Conservation (phyloP, 2,113 vertebrate genomes). For the Gnathonemus longibarbis region DNA sequence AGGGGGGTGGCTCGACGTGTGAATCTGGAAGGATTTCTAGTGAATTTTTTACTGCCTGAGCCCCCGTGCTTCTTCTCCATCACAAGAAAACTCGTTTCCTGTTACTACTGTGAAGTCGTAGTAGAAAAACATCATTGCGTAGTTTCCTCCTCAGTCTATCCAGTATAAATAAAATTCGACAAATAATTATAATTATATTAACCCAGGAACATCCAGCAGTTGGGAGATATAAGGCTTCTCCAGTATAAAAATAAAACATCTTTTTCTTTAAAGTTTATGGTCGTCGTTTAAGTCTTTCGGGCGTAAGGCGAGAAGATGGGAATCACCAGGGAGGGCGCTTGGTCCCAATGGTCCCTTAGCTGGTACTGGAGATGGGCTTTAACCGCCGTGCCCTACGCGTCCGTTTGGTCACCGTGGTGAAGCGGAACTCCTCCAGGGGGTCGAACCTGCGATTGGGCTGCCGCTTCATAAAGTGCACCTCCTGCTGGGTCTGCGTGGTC, state of each 20-base stretch:
- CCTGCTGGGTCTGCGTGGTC: constrained; percentile 68
- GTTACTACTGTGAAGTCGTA: constrained; percentile 20
- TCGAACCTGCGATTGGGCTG: constrained; percentile 55
- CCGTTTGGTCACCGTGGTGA: constrained; percentile 70
- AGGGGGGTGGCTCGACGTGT: constrained; percentile 46
- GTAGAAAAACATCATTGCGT: constrained; percentile 36
- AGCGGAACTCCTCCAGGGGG: constrained; percentile 64
- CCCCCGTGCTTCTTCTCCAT: constrained; percentile 43
- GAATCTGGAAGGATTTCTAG: constrained; percentile 56
- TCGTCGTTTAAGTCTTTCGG: constrained; percentile 38
- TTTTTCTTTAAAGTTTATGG: constrained; percentile 46
- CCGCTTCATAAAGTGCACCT: constrained; percentile 74
- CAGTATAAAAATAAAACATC: constrained; percentile 74
- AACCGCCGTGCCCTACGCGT: constrained; percentile 68
- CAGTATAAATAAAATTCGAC: constrained; percentile 70
- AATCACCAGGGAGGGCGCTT: constrained; percentile 21
- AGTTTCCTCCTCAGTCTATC: constrained; percentile 55
- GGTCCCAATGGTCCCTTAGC: constrained; percentile 39
- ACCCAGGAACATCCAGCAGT: constrained; percentile 60
- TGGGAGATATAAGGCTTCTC: constrained; percentile 55
- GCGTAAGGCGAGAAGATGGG: constrained; percentile 44
- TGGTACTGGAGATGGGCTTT: constrained; percentile 57
- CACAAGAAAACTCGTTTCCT: constrained; percentile 33
- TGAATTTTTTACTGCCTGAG: constrained; percentile 37
- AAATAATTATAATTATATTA: constrained; percentile 51